These are phyloP conservation scores for Hylyphantes graminicola DNA, from an alignment of 1,140 invertebrate species.

Conservation along the genomic window DNA sequence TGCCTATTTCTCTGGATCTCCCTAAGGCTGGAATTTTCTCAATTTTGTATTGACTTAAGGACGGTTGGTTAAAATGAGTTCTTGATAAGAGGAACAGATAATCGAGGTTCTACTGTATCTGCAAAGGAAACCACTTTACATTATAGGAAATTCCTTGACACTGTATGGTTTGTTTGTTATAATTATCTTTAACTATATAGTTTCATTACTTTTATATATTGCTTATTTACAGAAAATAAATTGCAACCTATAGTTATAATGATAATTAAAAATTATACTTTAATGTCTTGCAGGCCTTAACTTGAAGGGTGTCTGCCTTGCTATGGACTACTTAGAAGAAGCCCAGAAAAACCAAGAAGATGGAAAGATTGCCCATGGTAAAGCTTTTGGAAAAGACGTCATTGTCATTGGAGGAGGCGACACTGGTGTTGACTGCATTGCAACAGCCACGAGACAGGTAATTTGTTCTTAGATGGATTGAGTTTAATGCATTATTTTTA, in stretches of 20 bases:
- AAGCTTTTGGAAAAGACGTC: slow-evolving; percentile 94
- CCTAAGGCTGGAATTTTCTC: no score
- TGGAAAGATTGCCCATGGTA: slow-evolving; percentile 68
- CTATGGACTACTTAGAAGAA: slow-evolving; percentile 96
- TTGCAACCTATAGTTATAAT: neutral
- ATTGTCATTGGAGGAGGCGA: slow-evolving; percentile 98
- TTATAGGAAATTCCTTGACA: no score
- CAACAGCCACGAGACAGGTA: slow-evolving; percentile 92
- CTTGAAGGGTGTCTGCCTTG: slow-evolving; percentile 93
- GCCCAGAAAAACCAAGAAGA: slow-evolving; percentile 91
- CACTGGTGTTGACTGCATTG: slow-evolving; percentile 99
- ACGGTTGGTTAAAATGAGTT: no score
- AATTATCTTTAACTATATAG: neutral
- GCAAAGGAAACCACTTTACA: no score
- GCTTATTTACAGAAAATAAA: no score
- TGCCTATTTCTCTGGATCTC: no score
- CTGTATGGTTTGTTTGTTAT: no score
- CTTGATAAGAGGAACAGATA: no score
- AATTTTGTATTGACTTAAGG: no score
- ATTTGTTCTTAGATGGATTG: neutral
- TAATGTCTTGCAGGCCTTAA: slow-evolving; percentile 73
- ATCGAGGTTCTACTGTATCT: no score
- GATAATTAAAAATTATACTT: neutral
- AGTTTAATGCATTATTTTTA: no score
- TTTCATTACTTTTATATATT: neutral